phyloP scores from a whole-genome alignment of 2,888 invertebrate genomes.

The Torymus aiolomorphi region DNA sequence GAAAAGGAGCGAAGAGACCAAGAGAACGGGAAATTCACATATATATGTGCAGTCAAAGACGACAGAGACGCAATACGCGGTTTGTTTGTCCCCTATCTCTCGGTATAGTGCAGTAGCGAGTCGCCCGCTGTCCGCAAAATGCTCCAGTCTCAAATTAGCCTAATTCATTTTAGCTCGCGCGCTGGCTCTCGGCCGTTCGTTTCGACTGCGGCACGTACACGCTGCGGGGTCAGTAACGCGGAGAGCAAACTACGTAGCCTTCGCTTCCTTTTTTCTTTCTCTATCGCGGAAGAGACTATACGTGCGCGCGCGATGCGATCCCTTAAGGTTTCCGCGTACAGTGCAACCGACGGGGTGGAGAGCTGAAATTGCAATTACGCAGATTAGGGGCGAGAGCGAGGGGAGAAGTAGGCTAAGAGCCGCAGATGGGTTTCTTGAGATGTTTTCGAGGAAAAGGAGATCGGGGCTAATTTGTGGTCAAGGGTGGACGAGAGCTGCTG shows the following conservation, averaged over 20 bases:
- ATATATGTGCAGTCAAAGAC: constrained; percentile 3
- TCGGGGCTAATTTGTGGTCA: no score
- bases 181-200: neutral
- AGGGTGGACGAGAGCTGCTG: no score
- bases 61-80: neutral
- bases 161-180: constrained; percentile 42
- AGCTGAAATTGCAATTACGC: constrained; percentile 25
- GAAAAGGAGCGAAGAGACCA: neutral
- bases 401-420: neutral
- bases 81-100: constrained; percentile 32
- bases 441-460: no score
- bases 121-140: constrained; percentile 16
- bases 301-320: neutral
- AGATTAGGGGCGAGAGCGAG: constrained; percentile 1
- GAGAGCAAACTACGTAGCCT: constrained; percentile 14
- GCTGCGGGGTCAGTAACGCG: constrained; percentile 24
- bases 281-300: no score
- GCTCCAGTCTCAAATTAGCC: constrained; percentile 46
- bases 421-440: no score
- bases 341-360: no score
- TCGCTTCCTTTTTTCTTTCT: neutral
- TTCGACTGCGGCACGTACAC: constrained; percentile 6
- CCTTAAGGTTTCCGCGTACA: neutral
- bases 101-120: no score
- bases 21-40: neutral